These are phyloP conservation scores for Mythimna impura DNA, from an alignment of 2,888 invertebrate species.

Conservation along the genomic window DNA sequence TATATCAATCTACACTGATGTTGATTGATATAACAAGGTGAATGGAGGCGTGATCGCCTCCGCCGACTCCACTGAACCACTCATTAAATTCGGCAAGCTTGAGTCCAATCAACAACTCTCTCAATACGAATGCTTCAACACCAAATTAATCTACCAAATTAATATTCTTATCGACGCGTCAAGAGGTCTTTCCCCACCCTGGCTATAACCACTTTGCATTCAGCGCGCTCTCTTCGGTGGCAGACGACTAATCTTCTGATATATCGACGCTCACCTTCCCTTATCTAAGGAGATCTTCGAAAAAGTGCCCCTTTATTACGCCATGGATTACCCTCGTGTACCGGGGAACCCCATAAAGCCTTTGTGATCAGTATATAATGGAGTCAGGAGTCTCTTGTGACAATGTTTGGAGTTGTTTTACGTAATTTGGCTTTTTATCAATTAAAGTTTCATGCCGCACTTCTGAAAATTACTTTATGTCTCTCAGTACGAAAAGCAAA, in stretches of 20 bases:
- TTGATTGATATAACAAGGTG: too few species aligned
- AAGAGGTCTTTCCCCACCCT: conserved; percentile 62
- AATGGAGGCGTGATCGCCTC: too few species aligned
- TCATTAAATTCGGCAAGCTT: not conserved
- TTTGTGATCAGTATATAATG: conserved; percentile 66
- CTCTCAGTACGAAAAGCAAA: too few species aligned
- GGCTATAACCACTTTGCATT: conserved; percentile 82
- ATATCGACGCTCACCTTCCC: conserved; percentile 88
- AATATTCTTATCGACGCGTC: conserved; percentile 55
- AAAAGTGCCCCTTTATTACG: conserved; percentile 86
- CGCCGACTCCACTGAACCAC: too few species aligned
- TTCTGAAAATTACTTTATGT: too few species aligned
- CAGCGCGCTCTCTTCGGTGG: conserved; percentile 78
- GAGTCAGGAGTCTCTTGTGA: conserved; percentile 41
- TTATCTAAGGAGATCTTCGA: conserved; percentile 84
- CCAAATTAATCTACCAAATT: conserved; percentile 28
- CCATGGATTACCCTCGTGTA: conserved; percentile 76
- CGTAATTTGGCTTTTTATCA: conserved; percentile 8
- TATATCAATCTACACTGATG: too few species aligned
- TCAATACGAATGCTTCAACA: conserved; percentile 16
- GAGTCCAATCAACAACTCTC: not conserved
- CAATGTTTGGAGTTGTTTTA: conserved; percentile 23
- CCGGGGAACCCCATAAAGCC: conserved; percentile 67
- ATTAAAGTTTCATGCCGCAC: not conserved
- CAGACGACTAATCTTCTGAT: conserved; percentile 89